phyloP scores from a whole-genome alignment of 35 echinoderm and acorn worm genomes.

The Diadema setosum region DNA sequence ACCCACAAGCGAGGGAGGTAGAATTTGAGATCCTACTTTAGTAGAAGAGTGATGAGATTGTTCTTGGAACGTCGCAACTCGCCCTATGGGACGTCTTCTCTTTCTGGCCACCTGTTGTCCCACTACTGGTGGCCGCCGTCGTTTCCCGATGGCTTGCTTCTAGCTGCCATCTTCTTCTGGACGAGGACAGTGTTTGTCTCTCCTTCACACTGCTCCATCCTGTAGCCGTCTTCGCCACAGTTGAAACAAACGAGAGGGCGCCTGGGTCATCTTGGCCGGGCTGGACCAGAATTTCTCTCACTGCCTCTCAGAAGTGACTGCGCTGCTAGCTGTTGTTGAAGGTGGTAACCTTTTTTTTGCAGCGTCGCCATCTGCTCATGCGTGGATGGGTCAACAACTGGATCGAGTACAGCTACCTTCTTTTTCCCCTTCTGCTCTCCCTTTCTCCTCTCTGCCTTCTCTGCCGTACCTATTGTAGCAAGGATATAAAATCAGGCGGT shows the following conservation, averaged over 20 bases:
- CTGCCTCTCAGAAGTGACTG: background rate
- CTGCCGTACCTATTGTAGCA: background rate
- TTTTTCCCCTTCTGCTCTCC: background rate
- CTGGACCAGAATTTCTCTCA: background rate
- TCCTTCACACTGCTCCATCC: background rate
- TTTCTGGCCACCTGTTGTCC: background rate
- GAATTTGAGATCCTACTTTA: background rate
- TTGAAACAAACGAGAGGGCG: background rate
- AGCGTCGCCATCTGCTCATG: too few species aligned
- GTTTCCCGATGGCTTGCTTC: too few species aligned
- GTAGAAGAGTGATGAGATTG: background rate
- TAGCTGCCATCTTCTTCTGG: background rate
- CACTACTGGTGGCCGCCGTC: too few species aligned
- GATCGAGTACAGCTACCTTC: background rate
- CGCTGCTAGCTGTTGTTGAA: too few species aligned
- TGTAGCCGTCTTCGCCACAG: constrained; percentile 21
- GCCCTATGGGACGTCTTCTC: background rate
- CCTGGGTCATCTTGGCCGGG: too few species aligned
- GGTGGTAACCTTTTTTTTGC: too few species aligned
- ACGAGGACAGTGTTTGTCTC: background rate
- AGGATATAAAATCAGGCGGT: background rate
- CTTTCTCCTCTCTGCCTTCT: background rate
- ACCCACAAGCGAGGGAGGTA: background rate
- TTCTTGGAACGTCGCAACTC: background rate
- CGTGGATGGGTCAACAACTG: too few species aligned